Percentiles rank a stretch among this genome's conserved stretches.
Evolutionary conservation across 2,888 invertebrate species (phyloP).

Genomic region (Apomyelois bistriatella): DNA sequence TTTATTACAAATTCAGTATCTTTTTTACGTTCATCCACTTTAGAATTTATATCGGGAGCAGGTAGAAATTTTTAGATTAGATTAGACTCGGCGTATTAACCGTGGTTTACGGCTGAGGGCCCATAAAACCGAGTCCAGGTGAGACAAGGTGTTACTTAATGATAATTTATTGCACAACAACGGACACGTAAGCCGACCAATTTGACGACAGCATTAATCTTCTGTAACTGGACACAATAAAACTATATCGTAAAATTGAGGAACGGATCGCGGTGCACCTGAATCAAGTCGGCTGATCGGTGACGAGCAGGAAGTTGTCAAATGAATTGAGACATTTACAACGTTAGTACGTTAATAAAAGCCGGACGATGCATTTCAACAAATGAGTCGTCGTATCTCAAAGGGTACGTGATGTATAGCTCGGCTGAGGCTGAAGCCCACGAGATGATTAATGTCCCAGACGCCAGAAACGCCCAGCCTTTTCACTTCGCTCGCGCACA

Average conservation of each 20-base stretch:
- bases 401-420: conserved; percentile 63
- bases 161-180: conserved; percentile 73
- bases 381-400: conserved; percentile 58
- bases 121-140: conserved; percentile 56
- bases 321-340: conserved; percentile 69
- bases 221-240: conserved; percentile 59
- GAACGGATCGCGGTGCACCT: conserved; percentile 45
- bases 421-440: conserved; percentile 35
- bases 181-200: conserved; percentile 47
- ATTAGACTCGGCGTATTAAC: conserved; percentile 55
- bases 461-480: conserved; percentile 38
- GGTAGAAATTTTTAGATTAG: conserved; percentile 68
- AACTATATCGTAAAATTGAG: conserved; percentile 41
- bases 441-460: conserved; percentile 62
- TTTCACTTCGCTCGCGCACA: conserved; percentile 28
- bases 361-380: conserved; percentile 51
- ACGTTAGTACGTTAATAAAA: conserved; percentile 65
- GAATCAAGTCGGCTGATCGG: conserved; percentile 44
- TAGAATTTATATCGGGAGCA: conserved; percentile 56
- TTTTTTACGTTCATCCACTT: conserved; percentile 40
- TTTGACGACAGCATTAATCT: conserved; percentile 71
- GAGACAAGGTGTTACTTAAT: conserved; percentile 73
- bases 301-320: conserved; percentile 64
- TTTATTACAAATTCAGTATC: conserved; percentile 39
- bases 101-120: conserved; percentile 53